These are phyloP conservation scores for Cathartes aura DNA, from an alignment of 2,113 vertebrate species.

Conservation along the genomic window DNA sequence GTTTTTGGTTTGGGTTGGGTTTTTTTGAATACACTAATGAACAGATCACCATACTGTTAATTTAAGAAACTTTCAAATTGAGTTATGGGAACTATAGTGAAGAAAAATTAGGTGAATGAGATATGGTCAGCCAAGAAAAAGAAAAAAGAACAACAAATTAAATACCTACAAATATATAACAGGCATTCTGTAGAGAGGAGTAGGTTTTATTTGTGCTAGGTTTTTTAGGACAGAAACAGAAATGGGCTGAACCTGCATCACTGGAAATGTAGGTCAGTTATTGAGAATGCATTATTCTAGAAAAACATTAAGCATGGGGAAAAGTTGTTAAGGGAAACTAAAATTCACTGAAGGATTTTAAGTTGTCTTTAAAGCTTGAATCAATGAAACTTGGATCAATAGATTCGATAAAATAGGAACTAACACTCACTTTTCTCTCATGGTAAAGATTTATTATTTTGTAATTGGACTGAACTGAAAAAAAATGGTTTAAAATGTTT, in stretches of 20 bases:
- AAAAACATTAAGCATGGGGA: background rate
- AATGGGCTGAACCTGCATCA: background rate
- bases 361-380: background rate
- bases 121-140: background rate
- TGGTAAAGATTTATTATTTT: background rate
- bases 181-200: background rate
- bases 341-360: background rate
- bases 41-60: background rate
- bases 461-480: background rate
- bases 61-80: background rate
- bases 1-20: background rate
- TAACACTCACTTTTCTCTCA: background rate
- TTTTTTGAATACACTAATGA: background rate
- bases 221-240: background rate
- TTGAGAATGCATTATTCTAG: background rate
- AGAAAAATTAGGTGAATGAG: background rate
- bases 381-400: background rate
- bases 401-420: background rate
- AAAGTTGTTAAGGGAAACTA: background rate
- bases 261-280: background rate
- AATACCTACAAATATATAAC: background rate
- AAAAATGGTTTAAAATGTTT: background rate
- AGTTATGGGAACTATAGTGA: background rate
- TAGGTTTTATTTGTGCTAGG: background rate
- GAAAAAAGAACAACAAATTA: background rate